Conservation (phyloP, 92 coral and sea anemone species). For the Micromussa lordhowensis region DNA sequence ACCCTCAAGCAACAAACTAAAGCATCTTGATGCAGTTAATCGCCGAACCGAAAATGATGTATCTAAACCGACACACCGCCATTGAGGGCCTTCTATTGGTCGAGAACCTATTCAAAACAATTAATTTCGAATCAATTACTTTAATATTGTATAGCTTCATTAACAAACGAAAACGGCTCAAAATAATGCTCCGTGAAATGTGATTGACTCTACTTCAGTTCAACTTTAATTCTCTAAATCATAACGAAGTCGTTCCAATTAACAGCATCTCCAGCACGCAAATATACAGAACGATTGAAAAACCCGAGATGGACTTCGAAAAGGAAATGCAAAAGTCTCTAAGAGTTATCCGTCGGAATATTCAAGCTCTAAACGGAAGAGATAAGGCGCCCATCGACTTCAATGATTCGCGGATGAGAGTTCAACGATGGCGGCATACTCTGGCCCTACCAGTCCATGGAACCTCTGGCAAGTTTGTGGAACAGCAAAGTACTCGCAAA, state of each 20-base stretch:
- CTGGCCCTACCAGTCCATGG: background rate
- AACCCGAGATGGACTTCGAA: conserved; percentile 19
- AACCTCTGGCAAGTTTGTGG: background rate
- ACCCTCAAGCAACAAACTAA: background rate
- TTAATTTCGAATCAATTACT: too few relatives aligned
- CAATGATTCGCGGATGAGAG: background rate
- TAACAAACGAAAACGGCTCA: background rate
- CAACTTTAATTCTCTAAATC: background rate
- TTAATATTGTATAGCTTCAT: too few relatives aligned
- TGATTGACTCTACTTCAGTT: background rate
- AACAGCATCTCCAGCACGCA: background rate
- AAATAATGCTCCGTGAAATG: background rate
- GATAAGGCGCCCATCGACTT: background rate
- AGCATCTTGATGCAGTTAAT: background rate
- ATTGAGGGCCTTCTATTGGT: background rate
- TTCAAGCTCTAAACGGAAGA: conserved; percentile 17
- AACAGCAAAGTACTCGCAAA: background rate
- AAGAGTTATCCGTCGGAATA: background rate
- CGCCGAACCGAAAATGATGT: background rate
- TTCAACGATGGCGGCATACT: background rate
- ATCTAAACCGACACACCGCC: background rate
- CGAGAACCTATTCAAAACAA: background rate
- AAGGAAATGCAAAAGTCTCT: conserved; percentile 26
- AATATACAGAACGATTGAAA: background rate
- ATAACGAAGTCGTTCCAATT: too few relatives aligned